These are phyloP conservation scores for Kryphioiulus occultus DNA, from an alignment of 2,888 invertebrate species.

Conservation along the genomic window DNA sequence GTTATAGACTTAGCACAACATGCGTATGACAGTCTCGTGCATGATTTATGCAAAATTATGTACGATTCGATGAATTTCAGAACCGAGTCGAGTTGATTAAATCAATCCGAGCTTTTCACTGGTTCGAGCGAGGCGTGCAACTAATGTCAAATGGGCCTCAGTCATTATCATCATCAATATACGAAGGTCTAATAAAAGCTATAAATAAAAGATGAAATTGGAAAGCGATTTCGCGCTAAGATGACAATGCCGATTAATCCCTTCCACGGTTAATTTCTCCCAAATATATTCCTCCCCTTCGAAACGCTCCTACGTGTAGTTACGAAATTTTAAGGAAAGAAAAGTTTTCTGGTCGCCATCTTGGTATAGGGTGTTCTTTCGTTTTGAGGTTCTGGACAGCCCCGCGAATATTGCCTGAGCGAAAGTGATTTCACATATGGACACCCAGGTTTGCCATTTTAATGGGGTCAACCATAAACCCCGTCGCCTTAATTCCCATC, in stretches of 20 bases:
- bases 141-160: background rate
- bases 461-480: background rate
- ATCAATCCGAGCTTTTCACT: background rate
- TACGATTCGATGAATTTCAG: background rate
- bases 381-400: too few species aligned
- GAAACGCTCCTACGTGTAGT: background rate
- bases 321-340: too few species aligned
- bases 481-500: background rate
- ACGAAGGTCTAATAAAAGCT: conserved; percentile 29
- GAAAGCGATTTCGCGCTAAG: background rate
- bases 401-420: background rate
- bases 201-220: conserved; percentile 33
- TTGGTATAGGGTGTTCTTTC: background rate
- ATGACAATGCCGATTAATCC: background rate
- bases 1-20: too few species aligned
- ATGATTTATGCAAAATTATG: background rate
- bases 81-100: background rate
- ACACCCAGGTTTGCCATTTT: background rate
- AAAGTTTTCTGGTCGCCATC: background rate
- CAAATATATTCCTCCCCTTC: background rate
- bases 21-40: background rate
- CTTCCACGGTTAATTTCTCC: background rate
- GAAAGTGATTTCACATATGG: background rate
- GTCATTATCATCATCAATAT: background rate
- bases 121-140: background rate